Percentiles rank a stretch among this genome's conserved stretches.
These are phyloP conservation scores for Heterodera schachtii DNA, from an alignment of 1,140 invertebrate genomes.

Conservation along the genomic window DNA sequence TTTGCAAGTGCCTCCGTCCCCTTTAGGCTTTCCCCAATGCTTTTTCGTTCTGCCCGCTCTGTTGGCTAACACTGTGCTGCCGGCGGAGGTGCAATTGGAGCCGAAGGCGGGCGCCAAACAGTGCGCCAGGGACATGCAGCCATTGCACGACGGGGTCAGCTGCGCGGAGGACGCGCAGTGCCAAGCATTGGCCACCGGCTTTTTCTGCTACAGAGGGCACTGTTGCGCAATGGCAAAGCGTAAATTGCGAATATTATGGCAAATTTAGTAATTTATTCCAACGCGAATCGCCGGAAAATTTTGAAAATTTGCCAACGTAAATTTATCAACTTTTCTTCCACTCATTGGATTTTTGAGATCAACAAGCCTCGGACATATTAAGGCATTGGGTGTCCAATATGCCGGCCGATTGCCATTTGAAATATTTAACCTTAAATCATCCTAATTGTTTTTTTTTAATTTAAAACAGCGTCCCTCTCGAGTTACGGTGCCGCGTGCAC, in stretches of 20 bases:
- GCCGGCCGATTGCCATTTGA: no score
- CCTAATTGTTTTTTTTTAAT: no score
- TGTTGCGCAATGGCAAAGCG: conserved; percentile 35
- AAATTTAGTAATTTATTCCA: no score
- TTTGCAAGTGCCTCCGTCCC: no score
- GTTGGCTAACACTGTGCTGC: not conserved
- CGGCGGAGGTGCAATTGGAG: not conserved
- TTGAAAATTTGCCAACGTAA: not conserved
- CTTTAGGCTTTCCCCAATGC: not conserved
- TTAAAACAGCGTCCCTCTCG: conserved; percentile 16
- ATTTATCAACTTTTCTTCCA: not conserved
- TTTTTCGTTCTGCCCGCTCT: not conserved
- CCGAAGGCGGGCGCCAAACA: not conserved
- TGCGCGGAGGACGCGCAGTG: conserved; percentile 36
- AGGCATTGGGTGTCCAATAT: no score
- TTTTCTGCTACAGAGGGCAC: conserved; percentile 37
- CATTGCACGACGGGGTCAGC: conserved; percentile 33
- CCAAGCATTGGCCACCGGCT: conserved; percentile 34
- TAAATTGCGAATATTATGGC: conserved; percentile 11
- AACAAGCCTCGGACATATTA: no score
- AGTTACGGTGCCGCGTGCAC: conserved; percentile 42
- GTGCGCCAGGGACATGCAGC: conserved; percentile 35
- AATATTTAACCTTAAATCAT: no score
- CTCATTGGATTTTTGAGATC: no score
- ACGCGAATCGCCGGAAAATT: not conserved